Evolutionary conservation across 2,888 invertebrate species (phyloP).

Genomic region (Epinotia nisella): DNA sequence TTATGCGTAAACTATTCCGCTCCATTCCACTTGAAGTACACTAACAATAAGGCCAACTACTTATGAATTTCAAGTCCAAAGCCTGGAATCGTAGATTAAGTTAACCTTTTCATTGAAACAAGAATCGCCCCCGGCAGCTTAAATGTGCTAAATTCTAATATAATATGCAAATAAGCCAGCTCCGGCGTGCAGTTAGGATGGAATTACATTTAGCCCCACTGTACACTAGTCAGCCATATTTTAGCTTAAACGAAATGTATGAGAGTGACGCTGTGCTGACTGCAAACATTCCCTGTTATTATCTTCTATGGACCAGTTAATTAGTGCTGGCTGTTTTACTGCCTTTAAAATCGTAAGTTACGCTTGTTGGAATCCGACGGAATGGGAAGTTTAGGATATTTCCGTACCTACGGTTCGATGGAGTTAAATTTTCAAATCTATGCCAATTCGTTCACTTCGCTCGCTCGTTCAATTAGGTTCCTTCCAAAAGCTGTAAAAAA

Average conservation of each 20-base stretch:
- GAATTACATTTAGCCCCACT: conserved; percentile 39
- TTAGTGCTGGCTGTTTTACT: neutral
- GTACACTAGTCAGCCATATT: conserved; percentile 20
- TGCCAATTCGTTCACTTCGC: no score
- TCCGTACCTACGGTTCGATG: no score
- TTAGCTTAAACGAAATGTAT: conserved; percentile 32
- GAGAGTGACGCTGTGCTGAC: conserved; percentile 7
- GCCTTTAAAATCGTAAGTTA: neutral
- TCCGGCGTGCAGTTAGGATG: conserved; percentile 33
- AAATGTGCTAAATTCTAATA: conserved; percentile 44
- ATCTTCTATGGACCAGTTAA: conserved; percentile 1
- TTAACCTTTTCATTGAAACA: conserved; percentile 44
- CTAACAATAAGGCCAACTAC: conserved; percentile 9
- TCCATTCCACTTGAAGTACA: neutral
- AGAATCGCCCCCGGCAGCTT: conserved; percentile 38
- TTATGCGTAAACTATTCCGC: neutral
- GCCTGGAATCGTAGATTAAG: conserved; percentile 28
- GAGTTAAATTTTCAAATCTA: no score
- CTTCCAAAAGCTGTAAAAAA: no score
- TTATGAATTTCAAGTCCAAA: conserved; percentile 27
- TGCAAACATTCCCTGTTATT: conserved; percentile 26
- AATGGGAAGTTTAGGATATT: neutral
- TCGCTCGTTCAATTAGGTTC: no score
- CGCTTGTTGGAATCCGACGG: neutral
- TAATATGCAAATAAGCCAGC: conserved; percentile 44